Conservation (phyloP, 1,140 invertebrate species). For the Drosophila fuyamai region DNA sequence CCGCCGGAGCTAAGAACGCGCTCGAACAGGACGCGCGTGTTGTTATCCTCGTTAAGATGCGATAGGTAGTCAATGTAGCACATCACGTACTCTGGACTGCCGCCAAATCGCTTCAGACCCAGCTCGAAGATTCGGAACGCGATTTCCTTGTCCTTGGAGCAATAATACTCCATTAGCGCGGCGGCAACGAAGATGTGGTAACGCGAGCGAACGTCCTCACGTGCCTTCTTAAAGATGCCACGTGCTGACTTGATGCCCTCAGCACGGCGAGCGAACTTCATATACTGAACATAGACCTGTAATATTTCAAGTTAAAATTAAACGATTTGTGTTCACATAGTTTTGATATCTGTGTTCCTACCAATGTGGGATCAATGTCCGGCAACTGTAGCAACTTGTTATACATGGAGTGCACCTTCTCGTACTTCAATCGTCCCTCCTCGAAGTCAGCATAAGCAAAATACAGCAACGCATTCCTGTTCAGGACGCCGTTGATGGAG, state of each 20-base stretch:
- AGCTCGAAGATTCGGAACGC: conserved; percentile 99
- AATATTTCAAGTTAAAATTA: not conserved
- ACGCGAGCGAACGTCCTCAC: conserved; percentile 94
- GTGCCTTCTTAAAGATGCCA: conserved; percentile 96
- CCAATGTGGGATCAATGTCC: conserved; percentile 97
- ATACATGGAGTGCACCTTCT: conserved; percentile 99
- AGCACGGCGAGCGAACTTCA: conserved; percentile 98
- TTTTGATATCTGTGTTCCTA: conserved; percentile 79
- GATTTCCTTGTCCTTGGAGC: conserved; percentile 99
- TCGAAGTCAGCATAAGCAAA: conserved; percentile 99
- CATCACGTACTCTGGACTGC: conserved; percentile 97
- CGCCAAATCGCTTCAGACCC: conserved; percentile 97
- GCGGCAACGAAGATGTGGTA: conserved; percentile 98
- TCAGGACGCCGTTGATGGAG: conserved; percentile 93
- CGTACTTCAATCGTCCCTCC: conserved; percentile 97
- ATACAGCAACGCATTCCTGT: conserved; percentile 96
- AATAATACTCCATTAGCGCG: conserved; percentile 99
- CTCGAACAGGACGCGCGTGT: conserved; percentile 98
- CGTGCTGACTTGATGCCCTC: conserved; percentile 99
- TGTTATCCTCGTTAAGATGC: conserved; percentile 99
- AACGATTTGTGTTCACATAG: not conserved
- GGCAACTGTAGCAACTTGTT: conserved; percentile 94
- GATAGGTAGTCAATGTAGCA: conserved; percentile 99
- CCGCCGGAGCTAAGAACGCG: conserved; percentile 97
- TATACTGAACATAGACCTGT: conserved; percentile 98